Evolutionary conservation across 2,113 vertebrate genomes (phyloP).

Genomic region (Columbina picui): DNA sequence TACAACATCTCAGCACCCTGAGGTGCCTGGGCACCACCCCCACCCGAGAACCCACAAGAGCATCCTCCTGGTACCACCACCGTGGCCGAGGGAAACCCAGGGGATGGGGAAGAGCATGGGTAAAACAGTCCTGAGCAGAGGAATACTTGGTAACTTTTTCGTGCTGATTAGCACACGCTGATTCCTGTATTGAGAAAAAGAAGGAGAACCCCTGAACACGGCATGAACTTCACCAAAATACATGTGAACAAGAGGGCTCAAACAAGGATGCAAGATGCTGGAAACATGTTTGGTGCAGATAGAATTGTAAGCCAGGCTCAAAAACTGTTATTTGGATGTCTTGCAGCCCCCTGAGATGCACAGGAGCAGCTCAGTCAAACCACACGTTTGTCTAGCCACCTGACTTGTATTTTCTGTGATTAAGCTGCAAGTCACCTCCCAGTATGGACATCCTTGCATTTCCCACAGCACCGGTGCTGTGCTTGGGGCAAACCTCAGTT

Average conservation of each 20-base stretch:
- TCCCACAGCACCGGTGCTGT: neutral
- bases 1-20: neutral
- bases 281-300: neutral
- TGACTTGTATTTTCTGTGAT: neutral
- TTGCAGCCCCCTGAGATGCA: neutral
- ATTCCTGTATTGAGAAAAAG: neutral
- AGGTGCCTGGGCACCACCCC: neutral
- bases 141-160: neutral
- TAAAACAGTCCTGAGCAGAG: neutral
- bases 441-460: fast-evolving
- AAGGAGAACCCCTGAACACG: fast-evolving
- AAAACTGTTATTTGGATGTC: neutral
- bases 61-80: neutral
- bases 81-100: fast-evolving
- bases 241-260: neutral
- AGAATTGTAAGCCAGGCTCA: neutral
- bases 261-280: neutral
- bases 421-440: neutral
- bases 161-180: neutral
- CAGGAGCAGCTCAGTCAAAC: neutral
- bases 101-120: neutral
- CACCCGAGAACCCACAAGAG: fast-evolving
- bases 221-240: neutral
- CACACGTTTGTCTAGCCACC: fast-evolving
- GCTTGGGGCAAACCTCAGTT: neutral